These are phyloP conservation scores for Muscidifurax raptorellus DNA, from an alignment of 1,140 invertebrate genomes.

Conservation along the genomic window DNA sequence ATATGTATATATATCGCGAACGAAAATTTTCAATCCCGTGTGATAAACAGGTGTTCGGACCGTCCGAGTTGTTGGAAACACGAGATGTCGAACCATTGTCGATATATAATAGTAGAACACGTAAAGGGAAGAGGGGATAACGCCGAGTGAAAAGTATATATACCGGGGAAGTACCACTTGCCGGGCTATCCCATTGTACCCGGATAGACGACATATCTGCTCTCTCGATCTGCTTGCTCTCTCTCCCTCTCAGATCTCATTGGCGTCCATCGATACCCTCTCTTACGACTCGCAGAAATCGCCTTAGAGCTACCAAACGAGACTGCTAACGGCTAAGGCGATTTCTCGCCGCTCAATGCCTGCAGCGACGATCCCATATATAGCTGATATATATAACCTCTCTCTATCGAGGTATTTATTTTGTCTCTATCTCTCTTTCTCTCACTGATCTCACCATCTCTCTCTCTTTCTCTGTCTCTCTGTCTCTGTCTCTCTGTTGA, in stretches of 20 bases:
- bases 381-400: no score
- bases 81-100: no score
- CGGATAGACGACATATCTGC: background rate
- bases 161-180: no score
- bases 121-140: no score
- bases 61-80: no score
- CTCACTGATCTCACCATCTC: background rate
- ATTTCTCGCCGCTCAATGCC: background rate
- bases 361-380: background rate
- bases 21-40: no score
- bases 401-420: background rate
- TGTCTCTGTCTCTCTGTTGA: background rate
- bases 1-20: no score
- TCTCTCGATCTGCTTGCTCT: conserved; percentile 16
- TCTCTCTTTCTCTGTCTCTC: background rate
- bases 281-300: background rate
- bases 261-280: background rate
- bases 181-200: background rate
- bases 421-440: background rate
- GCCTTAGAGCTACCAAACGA: conserved; percentile 9
- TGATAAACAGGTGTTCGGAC: no score
- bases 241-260: background rate
- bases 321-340: background rate
- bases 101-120: no score
- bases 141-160: no score